Conservation (phyloP, 2,113 vertebrate genomes). For the Nothocercus julius region DNA sequence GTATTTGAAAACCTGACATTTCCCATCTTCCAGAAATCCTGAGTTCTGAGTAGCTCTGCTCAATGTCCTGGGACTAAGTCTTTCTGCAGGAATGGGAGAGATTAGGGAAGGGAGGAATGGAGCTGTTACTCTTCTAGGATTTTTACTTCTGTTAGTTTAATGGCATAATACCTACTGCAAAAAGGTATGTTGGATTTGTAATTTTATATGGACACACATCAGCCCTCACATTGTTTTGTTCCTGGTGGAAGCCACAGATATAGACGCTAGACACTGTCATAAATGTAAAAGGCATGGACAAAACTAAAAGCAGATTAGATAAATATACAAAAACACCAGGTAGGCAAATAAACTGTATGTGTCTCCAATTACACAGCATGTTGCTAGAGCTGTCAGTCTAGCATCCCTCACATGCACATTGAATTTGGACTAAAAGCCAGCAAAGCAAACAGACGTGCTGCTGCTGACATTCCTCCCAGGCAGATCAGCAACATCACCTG, state of each 20-base stretch:
- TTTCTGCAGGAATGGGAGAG: background rate
- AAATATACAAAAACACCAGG: background rate
- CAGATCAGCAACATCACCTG: background rate
- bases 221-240: background rate
- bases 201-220: background rate
- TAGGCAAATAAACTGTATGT: background rate
- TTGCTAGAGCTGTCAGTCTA: background rate
- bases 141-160: background rate
- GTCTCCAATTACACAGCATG: background rate
- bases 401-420: background rate
- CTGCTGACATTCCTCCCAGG: background rate
- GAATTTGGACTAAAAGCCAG: slow-evolving; percentile 3
- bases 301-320: background rate
- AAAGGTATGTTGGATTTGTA: background rate
- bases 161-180: background rate
- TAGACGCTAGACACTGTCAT: background rate
- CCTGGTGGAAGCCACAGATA: background rate
- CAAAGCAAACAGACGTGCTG: background rate
- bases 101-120: background rate
- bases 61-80: background rate
- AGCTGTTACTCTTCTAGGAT: background rate
- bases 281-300: background rate
- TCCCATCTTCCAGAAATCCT: background rate
- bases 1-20: background rate
- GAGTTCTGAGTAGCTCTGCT: background rate